Base-by-base conservation (phyloP, 2,888 invertebrate species). In the Reticulitermes lucifugus region DNA sequence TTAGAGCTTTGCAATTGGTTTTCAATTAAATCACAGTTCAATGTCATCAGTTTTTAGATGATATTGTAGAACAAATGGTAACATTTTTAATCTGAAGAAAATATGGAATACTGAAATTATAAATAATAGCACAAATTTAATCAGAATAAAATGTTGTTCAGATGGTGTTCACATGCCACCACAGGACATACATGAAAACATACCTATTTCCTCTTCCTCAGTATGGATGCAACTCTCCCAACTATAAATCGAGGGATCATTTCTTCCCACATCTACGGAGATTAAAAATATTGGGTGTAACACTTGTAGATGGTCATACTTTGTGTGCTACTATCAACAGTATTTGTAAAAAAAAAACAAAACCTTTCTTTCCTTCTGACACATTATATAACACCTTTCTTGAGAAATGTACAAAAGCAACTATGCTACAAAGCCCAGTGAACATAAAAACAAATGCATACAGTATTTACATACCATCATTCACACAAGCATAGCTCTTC, bases 381-480 rank as follows among this genome's bases (percentile, higher is more conserved):
- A 73, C 41, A 73, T 6, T 71, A 41, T 41, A 73, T 41, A 73
- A 73, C n/a, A 65, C 65, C 65, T 65, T 25, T 65, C 35, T 73
- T 0, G 14, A 73, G 29, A 73, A 73, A n/a, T 73, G 73, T 73
- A 73, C 73, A 73, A 41, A 41, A 35, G 73, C 41, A 25, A 21
- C 41, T 73, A 73, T 73, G 21, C 73, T 73, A 73, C 73, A 73
- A 65, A 73, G 73, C 73, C 29, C 10, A 29, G 5, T 29, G 41
- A 73, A 73, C 73, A 73, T 73, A 73, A 73, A 41, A 73, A 41
- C 73, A 73, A 71, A 73, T 73, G 41, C 73, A 41, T 73, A 73
- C 73, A 73, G 21, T 73, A 73, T 73, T 73, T 73, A 73, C 73
- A 73, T 41, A 29, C 70, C 29, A 29, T 73, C 73, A 73, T 73